Conservation (phyloP, 2,888 invertebrate species). For the Caenorhabditis plicata region DNA sequence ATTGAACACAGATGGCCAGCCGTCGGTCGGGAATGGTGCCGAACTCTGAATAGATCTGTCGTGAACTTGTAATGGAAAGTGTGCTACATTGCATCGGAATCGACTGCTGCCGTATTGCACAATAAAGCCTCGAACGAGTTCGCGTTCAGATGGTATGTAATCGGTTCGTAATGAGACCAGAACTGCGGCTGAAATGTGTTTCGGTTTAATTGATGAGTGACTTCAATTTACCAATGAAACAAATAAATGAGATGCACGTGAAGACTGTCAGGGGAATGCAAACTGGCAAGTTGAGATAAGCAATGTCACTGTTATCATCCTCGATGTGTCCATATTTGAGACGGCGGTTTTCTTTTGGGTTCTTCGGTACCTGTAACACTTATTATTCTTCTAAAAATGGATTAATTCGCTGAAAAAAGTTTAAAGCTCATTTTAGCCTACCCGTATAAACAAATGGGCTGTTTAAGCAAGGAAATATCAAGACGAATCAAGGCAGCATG, state of each 20-base stretch:
- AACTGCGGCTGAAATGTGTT: slow-evolving; percentile 36
- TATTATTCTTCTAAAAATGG: too few species aligned
- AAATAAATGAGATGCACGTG: slow-evolving; percentile 23
- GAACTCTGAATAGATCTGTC: slow-evolving; percentile 12
- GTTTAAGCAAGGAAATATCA: too few species aligned
- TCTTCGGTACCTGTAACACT: slow-evolving; percentile 41
- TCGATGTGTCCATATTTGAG: slow-evolving; percentile 53
- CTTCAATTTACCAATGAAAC: slow-evolving; percentile 32
- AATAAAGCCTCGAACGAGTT: slow-evolving; percentile 34
- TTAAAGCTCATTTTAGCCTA: too few species aligned
- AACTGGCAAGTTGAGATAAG: slow-evolving; percentile 55
- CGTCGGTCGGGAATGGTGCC: slow-evolving; percentile 25
- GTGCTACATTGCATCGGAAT: slow-evolving; percentile 37
- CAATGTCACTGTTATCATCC: slow-evolving; percentile 62
- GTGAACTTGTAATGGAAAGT: neutral
- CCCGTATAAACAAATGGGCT: too few species aligned
- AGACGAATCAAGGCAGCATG: too few species aligned
- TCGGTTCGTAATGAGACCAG: slow-evolving; percentile 33
- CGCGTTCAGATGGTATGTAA: slow-evolving; percentile 34
- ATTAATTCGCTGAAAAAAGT: too few species aligned
- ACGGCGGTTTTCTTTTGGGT: slow-evolving; percentile 37
- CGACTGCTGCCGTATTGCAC: slow-evolving; percentile 39
- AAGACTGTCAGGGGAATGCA: slow-evolving; percentile 39
- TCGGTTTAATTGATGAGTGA: too few species aligned
- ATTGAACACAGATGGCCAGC: slow-evolving; percentile 37